A percentile compares a stretch with the other conserved stretches of the same genome.
These are phyloP conservation scores for Acromyrmex echinatior DNA, from an alignment of 1,140 invertebrate genomes.

Conservation along the genomic window DNA sequence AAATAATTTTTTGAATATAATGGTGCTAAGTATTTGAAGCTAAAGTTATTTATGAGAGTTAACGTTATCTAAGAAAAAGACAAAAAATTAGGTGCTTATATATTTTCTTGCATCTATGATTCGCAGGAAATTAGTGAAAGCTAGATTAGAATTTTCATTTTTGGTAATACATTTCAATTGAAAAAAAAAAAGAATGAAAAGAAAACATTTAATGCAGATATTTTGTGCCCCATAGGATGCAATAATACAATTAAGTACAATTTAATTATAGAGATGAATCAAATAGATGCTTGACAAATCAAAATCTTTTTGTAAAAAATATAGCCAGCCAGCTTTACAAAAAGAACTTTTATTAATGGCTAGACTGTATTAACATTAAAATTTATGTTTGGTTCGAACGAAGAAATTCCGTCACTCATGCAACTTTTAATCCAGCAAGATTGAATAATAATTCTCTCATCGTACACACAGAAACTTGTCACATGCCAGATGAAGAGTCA, in stretches of 20 bases:
- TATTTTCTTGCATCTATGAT: conserved; percentile 77
- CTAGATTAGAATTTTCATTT: conserved; percentile 73
- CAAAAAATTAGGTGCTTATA: conserved; percentile 79
- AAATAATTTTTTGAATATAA: conserved; percentile 82
- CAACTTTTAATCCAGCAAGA: conserved; percentile 29
- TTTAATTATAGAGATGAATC: conserved; percentile 70
- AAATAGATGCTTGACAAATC: conserved; percentile 78
- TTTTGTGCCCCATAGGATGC: conserved; percentile 75
- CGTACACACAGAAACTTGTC: background rate
- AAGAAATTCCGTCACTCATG: conserved; percentile 73
- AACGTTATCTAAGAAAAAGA: conserved; percentile 72
- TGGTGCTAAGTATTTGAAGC: conserved; percentile 83
- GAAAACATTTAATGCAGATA: conserved; percentile 64
- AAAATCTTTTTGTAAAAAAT: conserved; percentile 77
- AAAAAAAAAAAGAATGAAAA: conserved; percentile 60
- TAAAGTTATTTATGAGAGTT: conserved; percentile 82
- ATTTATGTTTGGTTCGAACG: conserved; percentile 72
- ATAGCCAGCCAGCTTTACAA: conserved; percentile 69
- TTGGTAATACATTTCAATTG: conserved; percentile 80
- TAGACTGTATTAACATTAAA: conserved; percentile 63
- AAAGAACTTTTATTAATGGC: conserved; percentile 70
- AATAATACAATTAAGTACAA: conserved; percentile 81
- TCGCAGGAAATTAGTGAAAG: conserved; percentile 71
- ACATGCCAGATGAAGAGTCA: conserved; percentile 20
- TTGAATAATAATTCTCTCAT: background rate